Percentiles rank a stretch among this genome's conserved stretches.
Evolutionary conservation across 2,113 vertebrate species (phyloP).

Genomic region (Nycticorax nycticorax): DNA sequence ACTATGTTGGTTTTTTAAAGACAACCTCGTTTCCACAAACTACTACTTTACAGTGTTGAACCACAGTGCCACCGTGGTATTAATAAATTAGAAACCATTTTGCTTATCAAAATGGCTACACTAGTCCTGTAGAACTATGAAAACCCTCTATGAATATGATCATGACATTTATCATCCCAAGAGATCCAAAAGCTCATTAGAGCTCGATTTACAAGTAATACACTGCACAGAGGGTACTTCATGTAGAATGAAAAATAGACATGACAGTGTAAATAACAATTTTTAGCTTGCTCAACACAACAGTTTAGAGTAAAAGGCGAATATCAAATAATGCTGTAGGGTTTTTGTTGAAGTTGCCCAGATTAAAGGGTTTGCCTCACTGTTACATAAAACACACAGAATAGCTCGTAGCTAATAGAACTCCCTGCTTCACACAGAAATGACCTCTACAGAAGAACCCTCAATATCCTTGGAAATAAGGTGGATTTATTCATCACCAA

Average conservation of each 20-base stretch:
- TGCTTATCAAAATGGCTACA: not conserved
- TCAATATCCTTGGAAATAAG: not conserved
- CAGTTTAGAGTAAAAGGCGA: not conserved
- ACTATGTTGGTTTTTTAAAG: not conserved
- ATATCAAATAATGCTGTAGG: not conserved
- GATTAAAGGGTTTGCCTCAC: not conserved
- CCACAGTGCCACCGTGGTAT: not conserved
- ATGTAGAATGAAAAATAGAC: not conserved
- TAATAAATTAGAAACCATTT: constrained; percentile 1
- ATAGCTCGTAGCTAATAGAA: not conserved
- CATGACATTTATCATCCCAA: not conserved
- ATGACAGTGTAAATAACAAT: not conserved
- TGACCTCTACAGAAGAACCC: not conserved
- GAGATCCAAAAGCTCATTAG: not conserved
- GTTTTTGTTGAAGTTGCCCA: not conserved
- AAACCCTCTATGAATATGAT: not conserved
- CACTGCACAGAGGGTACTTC: not conserved
- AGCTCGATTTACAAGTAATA: constrained; percentile 5
- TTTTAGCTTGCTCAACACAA: constrained; percentile 17
- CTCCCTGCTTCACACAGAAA: not conserved
- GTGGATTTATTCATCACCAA: not conserved
- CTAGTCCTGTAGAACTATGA: not conserved
- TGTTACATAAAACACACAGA: not conserved
- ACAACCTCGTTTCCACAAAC: not conserved
- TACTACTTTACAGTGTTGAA: not conserved